Base-by-base conservation (phyloP, 2,797 vertebrate genomes). In the Sebastes hubbsi region DNA sequence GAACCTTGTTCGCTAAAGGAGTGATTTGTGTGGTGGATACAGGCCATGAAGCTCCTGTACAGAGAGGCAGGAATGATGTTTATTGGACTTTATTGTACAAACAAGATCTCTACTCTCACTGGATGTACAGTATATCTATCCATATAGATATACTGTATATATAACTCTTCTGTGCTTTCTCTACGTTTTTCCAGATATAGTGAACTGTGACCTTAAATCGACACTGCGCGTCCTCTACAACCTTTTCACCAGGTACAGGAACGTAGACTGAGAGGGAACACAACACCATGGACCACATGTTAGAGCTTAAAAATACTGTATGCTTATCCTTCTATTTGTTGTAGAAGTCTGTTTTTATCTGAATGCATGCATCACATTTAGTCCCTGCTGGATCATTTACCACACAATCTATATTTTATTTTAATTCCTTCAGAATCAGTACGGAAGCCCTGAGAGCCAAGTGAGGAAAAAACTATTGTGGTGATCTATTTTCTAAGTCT, bases 171-270 rank as follows among this genome's bases (percentile, higher is more conserved):
- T 46, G 5, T 46, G 14, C 42, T 46, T 46, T 18, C 42, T 46
- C 38, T 14, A 13, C 13, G 6, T 46, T 12, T 34, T 83, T 83
- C 6, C 95, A 99, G 98, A 99, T 90, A 99, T 99, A 1, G 98
- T 99, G 88, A 99, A 99, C 94, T 99, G 98, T 86, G 98, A 99
- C 92, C 95, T 99, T 72, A 99, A 99, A 87, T 99, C 98, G 3
- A 99, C 98, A 0, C 95, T 99, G 80, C 96, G 98, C 59, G 98
- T 99, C 69, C 96, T 99, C 36, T 99, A 99, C 95, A 99, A 99
- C 89, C 96, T 99, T 86, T 99, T 99, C 94, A 98, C 97, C 92
- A 97, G 96, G 85, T 99, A 99, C 95, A 96, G 98, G 86, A 97
- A 97, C 0, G 96, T 99, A 78, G 98, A 99, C 68, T 99, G 94